Evolutionary conservation across 2,113 vertebrate genomes (phyloP), one percentile per base, ranked within the genome.

Genomic region (Pterocles burchelli): DNA sequence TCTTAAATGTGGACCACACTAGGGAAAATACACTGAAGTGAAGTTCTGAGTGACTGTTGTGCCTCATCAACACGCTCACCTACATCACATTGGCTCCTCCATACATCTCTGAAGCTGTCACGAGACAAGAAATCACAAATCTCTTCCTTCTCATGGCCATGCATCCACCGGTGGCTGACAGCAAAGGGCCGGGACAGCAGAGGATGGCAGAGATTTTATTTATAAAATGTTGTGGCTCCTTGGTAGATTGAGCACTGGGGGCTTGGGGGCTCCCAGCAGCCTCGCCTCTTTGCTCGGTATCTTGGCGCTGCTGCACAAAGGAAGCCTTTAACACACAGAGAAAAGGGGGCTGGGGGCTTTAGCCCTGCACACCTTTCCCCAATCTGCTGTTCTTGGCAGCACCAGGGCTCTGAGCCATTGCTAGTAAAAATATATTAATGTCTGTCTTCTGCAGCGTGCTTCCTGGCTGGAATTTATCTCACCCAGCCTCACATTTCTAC

Each of bases 381-480:
- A 54, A 12, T 10, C 73, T 91, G 89, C 81, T 91, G 19, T n/a
- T 94, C 38, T 91, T 92, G 95, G 95, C 91, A 92, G 79, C 86
- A 31, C 38, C 38, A 6, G 38, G 20, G 57, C 8, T 46, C 76
- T 6, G 34, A 88, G 19, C 76, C 55, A 38, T 75, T 81, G 85
- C 94, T 7, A 79, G 72, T 43, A 83, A 88, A 92, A 85, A 88
- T 28, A 83, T 34, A 91, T 34, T 81, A 20, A 72, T 7, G 89
- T 24, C 80, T 46, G 65, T 66, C 68, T 86, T 48, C 36, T 7
- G 75, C 86, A 62, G 41, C 29, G 1, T 16, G 48, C n/a, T 91
- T 57, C 88, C 88, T 67, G 21, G 36, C 85, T 74, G 90, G 81
- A 81, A 67, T 28, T 18, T 11, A 52, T 75, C 96, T 93, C 88